phyloP scores from a whole-genome alignment of 2,797 vertebrate genomes.

The Moxostoma hubbsi region DNA sequence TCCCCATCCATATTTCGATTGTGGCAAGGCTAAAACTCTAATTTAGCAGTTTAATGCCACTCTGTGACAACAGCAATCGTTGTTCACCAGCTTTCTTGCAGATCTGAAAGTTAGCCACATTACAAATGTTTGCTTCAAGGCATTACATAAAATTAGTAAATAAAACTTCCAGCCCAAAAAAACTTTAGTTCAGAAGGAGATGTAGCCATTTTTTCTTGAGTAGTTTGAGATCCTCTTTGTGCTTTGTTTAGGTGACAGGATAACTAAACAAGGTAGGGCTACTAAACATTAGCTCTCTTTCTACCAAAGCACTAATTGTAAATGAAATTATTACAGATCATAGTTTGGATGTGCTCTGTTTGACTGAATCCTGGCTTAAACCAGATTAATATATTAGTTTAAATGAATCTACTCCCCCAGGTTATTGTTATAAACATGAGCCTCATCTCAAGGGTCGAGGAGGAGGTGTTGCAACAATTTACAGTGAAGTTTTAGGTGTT shows the following conservation, averaged over 20 bases:
- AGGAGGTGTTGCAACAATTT: too few species aligned
- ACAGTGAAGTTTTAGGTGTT: too few species aligned
- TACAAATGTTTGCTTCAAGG: conserved; percentile 46
- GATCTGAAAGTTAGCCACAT: conserved; percentile 51
- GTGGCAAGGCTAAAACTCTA: neutral
- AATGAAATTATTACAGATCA: too few species aligned
- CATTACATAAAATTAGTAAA: conserved; percentile 44
- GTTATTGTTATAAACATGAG: too few species aligned
- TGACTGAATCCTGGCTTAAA: too few species aligned
- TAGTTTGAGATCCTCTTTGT: conserved; percentile 60
- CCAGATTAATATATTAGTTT: too few species aligned
- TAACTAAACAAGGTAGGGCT: too few species aligned
- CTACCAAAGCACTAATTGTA: too few species aligned
- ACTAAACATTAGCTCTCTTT: too few species aligned
- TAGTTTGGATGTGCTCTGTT: too few species aligned
- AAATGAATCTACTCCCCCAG: too few species aligned
- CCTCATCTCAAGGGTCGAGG: too few species aligned
- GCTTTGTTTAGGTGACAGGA: conserved; percentile 67
- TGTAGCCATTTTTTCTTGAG: conserved; percentile 28
- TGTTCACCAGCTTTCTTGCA: conserved; percentile 35
- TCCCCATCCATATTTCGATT: neutral
- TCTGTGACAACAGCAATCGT: conserved; percentile 13
- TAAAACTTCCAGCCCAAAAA: conserved; percentile 28
- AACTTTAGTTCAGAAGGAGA: conserved; percentile 14
- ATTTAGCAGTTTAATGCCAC: conserved; percentile 24